A percentile compares a stretch with the other conserved stretches of the same genome.
These are phyloP conservation scores for Romanogobio albipinnatus DNA, from an alignment of 2,113 vertebrate genomes.

Conservation along the genomic window DNA sequence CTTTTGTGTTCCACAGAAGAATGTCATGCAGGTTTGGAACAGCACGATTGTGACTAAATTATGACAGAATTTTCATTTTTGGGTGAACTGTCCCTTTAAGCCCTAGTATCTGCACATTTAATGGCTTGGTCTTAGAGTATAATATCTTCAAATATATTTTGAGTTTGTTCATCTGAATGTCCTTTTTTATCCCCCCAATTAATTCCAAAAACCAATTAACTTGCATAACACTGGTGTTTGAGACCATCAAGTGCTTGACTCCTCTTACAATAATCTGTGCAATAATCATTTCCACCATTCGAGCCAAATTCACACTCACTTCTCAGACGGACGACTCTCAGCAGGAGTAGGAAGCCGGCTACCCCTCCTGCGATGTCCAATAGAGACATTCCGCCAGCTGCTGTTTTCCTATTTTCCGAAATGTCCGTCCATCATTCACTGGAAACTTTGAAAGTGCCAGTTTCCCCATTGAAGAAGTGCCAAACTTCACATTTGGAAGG, in stretches of 20 bases:
- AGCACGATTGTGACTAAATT: not conserved
- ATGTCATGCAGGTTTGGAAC: not conserved
- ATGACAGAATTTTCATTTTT: not conserved
- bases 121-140: not conserved
- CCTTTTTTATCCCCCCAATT: slow-evolving; percentile 30
- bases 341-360: slow-evolving; percentile 51
- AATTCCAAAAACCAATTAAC: slow-evolving; percentile 34
- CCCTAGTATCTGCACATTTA: not conserved
- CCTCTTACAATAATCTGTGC: slow-evolving; percentile 24
- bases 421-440: slow-evolving; percentile 55
- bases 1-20: not conserved
- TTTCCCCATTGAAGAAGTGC: slow-evolving; percentile 54
- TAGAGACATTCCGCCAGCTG: slow-evolving; percentile 53
- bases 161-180: slow-evolving; percentile 14
- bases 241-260: slow-evolving; percentile 28
- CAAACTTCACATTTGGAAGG: slow-evolving; percentile 49
- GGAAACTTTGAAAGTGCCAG: slow-evolving; percentile 56
- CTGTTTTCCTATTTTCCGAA: slow-evolving; percentile 51
- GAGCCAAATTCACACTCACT: slow-evolving; percentile 49
- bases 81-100: not conserved
- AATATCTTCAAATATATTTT: slow-evolving; percentile 22
- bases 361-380: slow-evolving; percentile 44
- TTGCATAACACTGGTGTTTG: not conserved
- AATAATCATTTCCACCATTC: slow-evolving; percentile 53
- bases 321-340: slow-evolving; percentile 45